A percentile compares a stretch with the other conserved stretches of the same genome.
These are phyloP conservation scores for Calephelis perditalis DNA, from an alignment of 2,888 invertebrate species.

Conservation along the genomic window DNA sequence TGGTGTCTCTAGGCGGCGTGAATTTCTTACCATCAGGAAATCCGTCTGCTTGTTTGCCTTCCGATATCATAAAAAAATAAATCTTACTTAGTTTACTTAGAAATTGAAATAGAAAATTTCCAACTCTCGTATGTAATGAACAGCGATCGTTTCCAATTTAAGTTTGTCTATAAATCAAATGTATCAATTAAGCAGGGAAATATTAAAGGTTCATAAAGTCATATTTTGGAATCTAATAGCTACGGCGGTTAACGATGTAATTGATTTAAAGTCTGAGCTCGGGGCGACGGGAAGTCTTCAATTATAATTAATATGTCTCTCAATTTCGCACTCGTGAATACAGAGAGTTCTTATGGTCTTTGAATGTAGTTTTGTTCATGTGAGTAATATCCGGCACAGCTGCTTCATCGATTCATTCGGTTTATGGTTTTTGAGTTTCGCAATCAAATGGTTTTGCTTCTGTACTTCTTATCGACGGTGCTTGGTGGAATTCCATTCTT, in stretches of 20 bases:
- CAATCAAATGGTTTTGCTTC: too few species aligned
- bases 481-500: too few species aligned
- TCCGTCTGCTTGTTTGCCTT: too few species aligned
- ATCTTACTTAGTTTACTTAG: too few species aligned
- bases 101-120: too few species aligned
- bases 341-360: constrained; percentile 25
- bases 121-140: too few species aligned
- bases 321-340: constrained; percentile 50
- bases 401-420: constrained; percentile 37
- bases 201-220: constrained; percentile 1
- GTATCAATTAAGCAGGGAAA: neutral
- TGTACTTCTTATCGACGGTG: too few species aligned
- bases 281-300: constrained; percentile 66
- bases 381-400: constrained; percentile 69
- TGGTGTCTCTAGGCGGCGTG: too few species aligned
- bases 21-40: too few species aligned
- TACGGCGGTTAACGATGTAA: constrained; percentile 23
- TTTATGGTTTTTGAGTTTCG: neutral
- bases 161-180: constrained; percentile 1
- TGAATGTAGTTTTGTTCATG: constrained; percentile 43
- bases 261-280: constrained; percentile 35
- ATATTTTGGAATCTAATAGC: constrained; percentile 14
- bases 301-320: constrained; percentile 59
- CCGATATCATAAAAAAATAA: too few species aligned
- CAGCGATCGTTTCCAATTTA: neutral